Evolutionary conservation across 2,797 vertebrate species (phyloP).

Genomic region (Mionectes olivaceus): DNA sequence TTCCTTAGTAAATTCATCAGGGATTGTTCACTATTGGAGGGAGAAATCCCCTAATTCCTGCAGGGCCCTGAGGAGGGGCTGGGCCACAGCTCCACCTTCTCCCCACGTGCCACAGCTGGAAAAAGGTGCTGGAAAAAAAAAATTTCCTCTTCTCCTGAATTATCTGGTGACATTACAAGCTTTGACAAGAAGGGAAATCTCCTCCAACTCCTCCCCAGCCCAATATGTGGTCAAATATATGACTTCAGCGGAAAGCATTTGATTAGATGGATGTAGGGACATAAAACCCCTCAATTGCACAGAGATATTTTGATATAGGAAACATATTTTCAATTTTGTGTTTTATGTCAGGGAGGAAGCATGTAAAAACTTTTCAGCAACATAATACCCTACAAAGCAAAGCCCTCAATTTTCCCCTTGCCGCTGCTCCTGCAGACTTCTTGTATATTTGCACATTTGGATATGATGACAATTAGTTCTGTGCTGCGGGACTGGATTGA

Average conservation of each 20-base stretch:
- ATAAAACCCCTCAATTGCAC: conserved; percentile 23
- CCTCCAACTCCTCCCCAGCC: not conserved
- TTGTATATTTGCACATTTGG: conserved; percentile 71
- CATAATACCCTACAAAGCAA: conserved; percentile 34
- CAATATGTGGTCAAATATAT: conserved; percentile 32
- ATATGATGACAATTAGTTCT: conserved; percentile 63
- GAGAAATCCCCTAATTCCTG: not conserved
- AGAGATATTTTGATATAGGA: conserved; percentile 42
- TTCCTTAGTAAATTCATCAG: not conserved
- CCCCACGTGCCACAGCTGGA: not conserved
- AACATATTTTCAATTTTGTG: conserved; percentile 52
- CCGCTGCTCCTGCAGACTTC: conserved; percentile 10
- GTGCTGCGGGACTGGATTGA: conserved; percentile 60
- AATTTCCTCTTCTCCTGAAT: not conserved
- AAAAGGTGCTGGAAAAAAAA: not conserved
- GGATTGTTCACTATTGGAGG: not conserved
- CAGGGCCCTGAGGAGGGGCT: not conserved
- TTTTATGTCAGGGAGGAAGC: conserved; percentile 48
- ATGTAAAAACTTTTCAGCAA: conserved; percentile 52
- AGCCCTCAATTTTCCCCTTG: conserved; percentile 46
- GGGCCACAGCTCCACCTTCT: not conserved
- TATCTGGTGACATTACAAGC: not conserved
- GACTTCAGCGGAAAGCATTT: conserved; percentile 42
- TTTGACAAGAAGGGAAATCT: conserved; percentile 34
- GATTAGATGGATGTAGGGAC: conserved; percentile 33